Base-by-base conservation (phyloP, 2,113 vertebrate species). In the Lonchura striata region DNA sequence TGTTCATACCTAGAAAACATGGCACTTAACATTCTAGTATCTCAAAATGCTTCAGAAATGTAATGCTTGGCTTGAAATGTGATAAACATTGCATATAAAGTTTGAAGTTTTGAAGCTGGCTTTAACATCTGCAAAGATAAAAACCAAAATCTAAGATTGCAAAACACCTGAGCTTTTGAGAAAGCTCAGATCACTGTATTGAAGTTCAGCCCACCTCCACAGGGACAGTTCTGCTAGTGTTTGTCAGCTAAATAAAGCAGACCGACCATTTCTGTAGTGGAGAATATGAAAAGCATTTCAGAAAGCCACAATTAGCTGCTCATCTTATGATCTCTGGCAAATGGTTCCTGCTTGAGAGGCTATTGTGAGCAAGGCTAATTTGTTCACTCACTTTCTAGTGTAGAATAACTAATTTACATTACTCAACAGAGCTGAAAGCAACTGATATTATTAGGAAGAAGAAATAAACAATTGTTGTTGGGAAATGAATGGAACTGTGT, bases 351-450 rank as follows among this genome's bases (percentile, higher is more conserved):
- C n/a, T 82, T 68, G 92, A 96, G 83, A 94, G 23, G 44, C 69
- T 2, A 1, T 18, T 72, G 71, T 39, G 83, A 59, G 70, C 44
- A 91, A 93, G 78, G 64, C 78, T 37, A 83, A 57, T 92, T 95
- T 94, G 44, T 79, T 88, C 12, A 1, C 86, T 96, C 76, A 68
- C 91, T 95, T 95, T 89, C 90, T 78, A 70, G 76, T 37, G 28
- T 19, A 66, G 76, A 94, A 71, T 87, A 92, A 82, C 86, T 84
- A 64, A 94, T 94, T 94, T 92, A 64, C 54, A 82, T 96, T 92
- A 41, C 75, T 92, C 69, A 88, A 37, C 72, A 70, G 90, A 90
- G 61, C 49, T 84, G 86, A 86, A 84, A 80, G 76, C 76, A 88
- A 83, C 72, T 64, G 78, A 78, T 88, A 39, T 47, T 94, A 61